Conservation (phyloP, 2,113 vertebrate genomes). For the Siphamia tubifer region DNA sequence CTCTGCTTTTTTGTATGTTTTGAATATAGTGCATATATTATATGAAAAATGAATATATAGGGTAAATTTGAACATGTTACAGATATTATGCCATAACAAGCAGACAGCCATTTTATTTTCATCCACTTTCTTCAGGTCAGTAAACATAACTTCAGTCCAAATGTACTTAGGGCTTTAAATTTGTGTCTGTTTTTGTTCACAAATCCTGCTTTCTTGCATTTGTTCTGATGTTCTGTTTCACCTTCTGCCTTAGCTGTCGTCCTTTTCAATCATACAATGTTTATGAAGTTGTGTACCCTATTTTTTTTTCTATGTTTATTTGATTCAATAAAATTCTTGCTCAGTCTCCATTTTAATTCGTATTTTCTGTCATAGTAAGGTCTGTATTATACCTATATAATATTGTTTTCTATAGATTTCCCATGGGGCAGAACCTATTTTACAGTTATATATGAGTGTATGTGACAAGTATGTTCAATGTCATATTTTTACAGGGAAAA, state of each 20-base stretch:
- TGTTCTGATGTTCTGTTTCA: not conserved
- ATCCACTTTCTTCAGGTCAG: not conserved
- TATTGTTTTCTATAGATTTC: no score
- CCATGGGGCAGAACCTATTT: no score
- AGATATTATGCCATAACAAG: not conserved
- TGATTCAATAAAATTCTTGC: conserved; percentile 38
- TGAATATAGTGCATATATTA: not conserved
- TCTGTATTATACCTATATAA: no score
- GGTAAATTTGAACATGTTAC: not conserved
- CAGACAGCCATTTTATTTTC: not conserved
- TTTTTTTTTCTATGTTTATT: not conserved
- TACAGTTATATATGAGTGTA: no score
- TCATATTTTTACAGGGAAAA: not conserved
- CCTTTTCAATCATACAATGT: not conserved
- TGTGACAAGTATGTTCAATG: no score
- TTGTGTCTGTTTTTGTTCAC: not conserved
- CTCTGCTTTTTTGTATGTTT: not conserved
- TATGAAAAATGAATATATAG: not conserved
- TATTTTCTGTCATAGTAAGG: no score
- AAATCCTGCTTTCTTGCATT: not conserved
- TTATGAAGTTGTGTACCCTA: not conserved
- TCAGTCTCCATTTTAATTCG: no score
- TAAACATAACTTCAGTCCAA: not conserved
- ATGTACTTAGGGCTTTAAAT: not conserved
- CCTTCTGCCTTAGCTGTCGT: not conserved